phyloP scores from a whole-genome alignment of 2,888 invertebrate species.

The Mechanitis messenoides region DNA sequence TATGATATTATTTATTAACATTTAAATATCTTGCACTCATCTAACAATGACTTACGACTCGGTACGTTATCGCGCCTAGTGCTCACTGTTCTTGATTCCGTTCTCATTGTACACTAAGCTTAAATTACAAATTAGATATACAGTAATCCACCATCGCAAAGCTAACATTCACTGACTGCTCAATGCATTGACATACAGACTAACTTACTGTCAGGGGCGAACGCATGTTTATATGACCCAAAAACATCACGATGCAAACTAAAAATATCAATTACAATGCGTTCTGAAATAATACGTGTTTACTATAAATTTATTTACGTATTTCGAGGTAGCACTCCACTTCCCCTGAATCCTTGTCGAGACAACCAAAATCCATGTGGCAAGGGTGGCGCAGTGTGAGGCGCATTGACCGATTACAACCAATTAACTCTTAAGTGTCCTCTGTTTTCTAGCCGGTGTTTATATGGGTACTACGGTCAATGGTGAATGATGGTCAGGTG shows the following conservation, averaged over 20 bases:
- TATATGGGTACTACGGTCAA: slow-evolving; percentile 63
- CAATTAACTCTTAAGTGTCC: slow-evolving; percentile 43
- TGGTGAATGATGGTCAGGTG: slow-evolving; percentile 49
- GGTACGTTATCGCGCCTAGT: slow-evolving; percentile 68
- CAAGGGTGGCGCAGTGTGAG: slow-evolving; percentile 42
- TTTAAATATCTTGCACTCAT: slow-evolving; percentile 14
- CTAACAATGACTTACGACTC: slow-evolving; percentile 62
- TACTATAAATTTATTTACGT: slow-evolving; percentile 75
- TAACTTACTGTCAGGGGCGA: slow-evolving; percentile 65
- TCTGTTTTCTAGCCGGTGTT: slow-evolving; percentile 64
- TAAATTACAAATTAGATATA: slow-evolving; percentile 32
- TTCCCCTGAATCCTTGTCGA: slow-evolving; percentile 81
- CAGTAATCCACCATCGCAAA: slow-evolving; percentile 49
- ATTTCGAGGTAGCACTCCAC: slow-evolving; percentile 83
- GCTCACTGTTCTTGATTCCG: slow-evolving; percentile 56
- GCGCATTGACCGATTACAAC: slow-evolving; percentile 50
- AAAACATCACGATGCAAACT: slow-evolving; percentile 70
- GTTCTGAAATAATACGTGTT: slow-evolving; percentile 64
- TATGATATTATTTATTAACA: slow-evolving; percentile 33
- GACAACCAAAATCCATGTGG: slow-evolving; percentile 79
- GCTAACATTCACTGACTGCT: slow-evolving; percentile 53
- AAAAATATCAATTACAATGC: slow-evolving; percentile 75
- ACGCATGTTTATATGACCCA: slow-evolving; percentile 72
- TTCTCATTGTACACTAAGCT: slow-evolving; percentile 46
- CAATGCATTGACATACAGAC: slow-evolving; percentile 58